Evolutionary conservation across 1,140 invertebrate genomes (phyloP).

Genomic region (Hermetia illucens): DNA sequence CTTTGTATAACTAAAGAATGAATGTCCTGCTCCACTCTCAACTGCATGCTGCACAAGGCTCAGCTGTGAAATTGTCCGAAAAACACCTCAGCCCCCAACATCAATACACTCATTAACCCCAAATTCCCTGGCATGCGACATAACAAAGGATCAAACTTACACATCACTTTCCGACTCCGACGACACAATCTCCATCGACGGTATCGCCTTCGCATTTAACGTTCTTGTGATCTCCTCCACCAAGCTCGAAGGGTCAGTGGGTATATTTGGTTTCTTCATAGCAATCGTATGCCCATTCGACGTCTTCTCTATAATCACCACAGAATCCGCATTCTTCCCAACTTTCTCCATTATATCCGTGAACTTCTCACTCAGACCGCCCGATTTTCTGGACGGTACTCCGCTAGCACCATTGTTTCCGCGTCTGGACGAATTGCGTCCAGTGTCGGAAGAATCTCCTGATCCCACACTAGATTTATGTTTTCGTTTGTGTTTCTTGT

Average conservation of each 20-base stretch:
- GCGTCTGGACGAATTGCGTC: background rate
- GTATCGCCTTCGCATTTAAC: conserved; percentile 25
- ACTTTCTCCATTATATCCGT: conserved; percentile 24
- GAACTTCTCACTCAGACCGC: conserved; percentile 13
- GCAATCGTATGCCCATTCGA: conserved; percentile 25
- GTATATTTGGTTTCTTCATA: conserved; percentile 13
- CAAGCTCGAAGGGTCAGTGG: conserved; percentile 23
- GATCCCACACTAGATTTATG: background rate
- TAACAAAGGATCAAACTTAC: too few species aligned
- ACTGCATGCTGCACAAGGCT: background rate
- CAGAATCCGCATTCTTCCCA: conserved; percentile 9
- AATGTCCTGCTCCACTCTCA: background rate
- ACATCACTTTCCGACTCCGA: conserved; percentile 51
- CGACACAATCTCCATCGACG: conserved; percentile 44
- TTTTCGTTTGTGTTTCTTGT: conserved; percentile 3
- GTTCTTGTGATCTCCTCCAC: conserved; percentile 26
- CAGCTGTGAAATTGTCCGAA: background rate
- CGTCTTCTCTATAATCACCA: conserved; percentile 14
- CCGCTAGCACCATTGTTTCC: background rate
- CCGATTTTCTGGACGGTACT: background rate
- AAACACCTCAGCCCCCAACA: background rate
- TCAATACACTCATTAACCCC: too few species aligned
- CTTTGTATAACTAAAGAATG: background rate
- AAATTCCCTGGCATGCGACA: too few species aligned
- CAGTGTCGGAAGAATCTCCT: conserved; percentile 1